phyloP scores from a whole-genome alignment of 2,888 invertebrate genomes.

The Pterostichus madidus region DNA sequence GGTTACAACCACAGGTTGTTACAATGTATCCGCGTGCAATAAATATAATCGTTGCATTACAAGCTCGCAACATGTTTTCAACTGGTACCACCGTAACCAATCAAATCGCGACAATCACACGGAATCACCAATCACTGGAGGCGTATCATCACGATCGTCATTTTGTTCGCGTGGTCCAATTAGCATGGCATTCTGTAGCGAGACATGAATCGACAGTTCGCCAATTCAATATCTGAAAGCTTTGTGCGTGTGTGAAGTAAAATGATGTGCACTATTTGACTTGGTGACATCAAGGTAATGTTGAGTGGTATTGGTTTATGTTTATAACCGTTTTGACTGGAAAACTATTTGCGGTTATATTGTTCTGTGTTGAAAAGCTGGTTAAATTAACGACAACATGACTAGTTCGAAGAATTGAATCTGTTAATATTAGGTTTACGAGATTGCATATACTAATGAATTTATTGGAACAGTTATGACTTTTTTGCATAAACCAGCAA shows the following conservation, averaged over 20 bases:
- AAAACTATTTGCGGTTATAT: background rate
- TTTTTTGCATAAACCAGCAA: too few relatives aligned
- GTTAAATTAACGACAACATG: background rate
- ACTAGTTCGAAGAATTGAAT: background rate
- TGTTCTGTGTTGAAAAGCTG: background rate
- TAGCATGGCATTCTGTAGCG: constrained; percentile 17
- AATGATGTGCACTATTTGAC: background rate
- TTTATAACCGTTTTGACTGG: constrained; percentile 23
- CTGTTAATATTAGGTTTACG: background rate
- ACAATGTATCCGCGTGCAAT: background rate
- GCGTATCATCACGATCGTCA: constrained; percentile 29
- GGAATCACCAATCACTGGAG: constrained; percentile 12
- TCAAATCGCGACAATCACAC: constrained; percentile 20
- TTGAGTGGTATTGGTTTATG: constrained; percentile 22
- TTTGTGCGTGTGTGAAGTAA: background rate
- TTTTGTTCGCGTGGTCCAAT: constrained; percentile 29
- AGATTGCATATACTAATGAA: too few relatives aligned
- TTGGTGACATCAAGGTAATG: background rate
- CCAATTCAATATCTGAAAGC: background rate
- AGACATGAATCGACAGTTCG: constrained; percentile 2
- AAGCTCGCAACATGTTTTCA: constrained; percentile 7
- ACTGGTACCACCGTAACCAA: background rate
- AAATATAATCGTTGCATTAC: background rate
- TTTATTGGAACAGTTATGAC: too few relatives aligned
- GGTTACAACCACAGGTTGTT: background rate